Evolutionary conservation across 2,888 invertebrate genomes (phyloP), one percentile per base, ranked within the genome.

Genomic region (Zelleria hepariella): DNA sequence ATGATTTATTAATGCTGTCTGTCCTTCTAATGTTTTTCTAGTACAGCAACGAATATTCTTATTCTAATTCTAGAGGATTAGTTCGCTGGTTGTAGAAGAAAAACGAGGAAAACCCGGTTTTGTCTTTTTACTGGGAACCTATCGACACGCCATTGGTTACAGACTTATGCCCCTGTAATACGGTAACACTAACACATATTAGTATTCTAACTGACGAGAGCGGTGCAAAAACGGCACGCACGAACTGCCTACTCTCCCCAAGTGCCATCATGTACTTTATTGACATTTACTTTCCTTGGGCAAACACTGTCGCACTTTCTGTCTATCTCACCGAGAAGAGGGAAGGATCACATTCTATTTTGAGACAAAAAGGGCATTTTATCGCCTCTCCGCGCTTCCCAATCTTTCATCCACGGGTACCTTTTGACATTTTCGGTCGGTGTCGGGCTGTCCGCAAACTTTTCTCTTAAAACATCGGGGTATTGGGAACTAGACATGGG

Each of bases 241-340:
- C 68, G 71, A 27, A 42, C 24, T 24, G 57, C 57, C 49, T 78
- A 80, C 78, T 80, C 77, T 74, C 79, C 76, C 65, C 67, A 73
- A 77, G 80, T 74, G 74, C 67, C 70, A 73, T 74, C 80, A 81
- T 79, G 78, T 80, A 80, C 76, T 81, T 82, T 87, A 84, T 87
- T 87, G 86, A 86, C 87, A 86, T 87, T 87, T 85, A 87, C 87
- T 87, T 85, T 80, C 76, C 68, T 73, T 74, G 80, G 74, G 81
- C 78, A 87, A 87, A 87, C 86, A 85, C 65, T 68, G 72, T 70
- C 74, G 75, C 78, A 76, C 75, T 71, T 71, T 73, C 72, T 78
- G 78, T 70, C 77, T 75, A 68, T 73, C 75, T 74, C 70, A 56
- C 66, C 23, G 27, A n/a, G 2, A 21, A 7, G 23, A 21, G 53